A percentile compares a stretch with the other conserved stretches of the same genome.
phyloP scores from a whole-genome alignment of 2,113 vertebrate genomes.

The Halcyon senegalensis region DNA sequence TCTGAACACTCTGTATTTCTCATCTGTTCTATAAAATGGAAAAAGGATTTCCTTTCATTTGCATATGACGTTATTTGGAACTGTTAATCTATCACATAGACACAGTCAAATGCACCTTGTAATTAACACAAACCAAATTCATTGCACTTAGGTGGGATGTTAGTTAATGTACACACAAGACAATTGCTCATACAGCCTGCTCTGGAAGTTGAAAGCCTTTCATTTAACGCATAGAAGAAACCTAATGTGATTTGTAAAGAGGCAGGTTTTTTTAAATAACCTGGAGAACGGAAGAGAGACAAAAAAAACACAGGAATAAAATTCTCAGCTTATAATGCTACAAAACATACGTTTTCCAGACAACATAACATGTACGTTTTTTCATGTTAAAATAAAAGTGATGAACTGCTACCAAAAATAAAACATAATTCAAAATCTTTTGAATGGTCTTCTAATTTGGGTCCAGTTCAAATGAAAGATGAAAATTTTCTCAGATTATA shows the following conservation, averaged over 20 bases:
- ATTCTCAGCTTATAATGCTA: background rate
- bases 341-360: background rate
- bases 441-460: background rate
- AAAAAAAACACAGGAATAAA: background rate
- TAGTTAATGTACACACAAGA: background rate
- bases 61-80: slow-evolving; percentile 2
- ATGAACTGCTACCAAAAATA: background rate
- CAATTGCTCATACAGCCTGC: background rate
- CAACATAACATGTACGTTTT: background rate
- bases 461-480: background rate
- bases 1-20: background rate
- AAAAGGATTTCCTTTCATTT: slow-evolving; percentile 18
- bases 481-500: background rate
- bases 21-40: background rate
- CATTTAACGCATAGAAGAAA: slow-evolving; percentile 28
- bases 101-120: slow-evolving; percentile 30
- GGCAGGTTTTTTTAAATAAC: background rate
- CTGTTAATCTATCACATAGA: slow-evolving; percentile 27
- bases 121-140: slow-evolving; percentile 45
- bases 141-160: background rate
- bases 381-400: background rate
- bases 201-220: slow-evolving; percentile 21
- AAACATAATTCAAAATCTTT: background rate
- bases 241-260: slow-evolving; percentile 28
- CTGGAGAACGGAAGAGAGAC: background rate